Evolutionary conservation across 2,797 vertebrate species (phyloP).

Genomic region (Myoxocephalus aenaeus): DNA sequence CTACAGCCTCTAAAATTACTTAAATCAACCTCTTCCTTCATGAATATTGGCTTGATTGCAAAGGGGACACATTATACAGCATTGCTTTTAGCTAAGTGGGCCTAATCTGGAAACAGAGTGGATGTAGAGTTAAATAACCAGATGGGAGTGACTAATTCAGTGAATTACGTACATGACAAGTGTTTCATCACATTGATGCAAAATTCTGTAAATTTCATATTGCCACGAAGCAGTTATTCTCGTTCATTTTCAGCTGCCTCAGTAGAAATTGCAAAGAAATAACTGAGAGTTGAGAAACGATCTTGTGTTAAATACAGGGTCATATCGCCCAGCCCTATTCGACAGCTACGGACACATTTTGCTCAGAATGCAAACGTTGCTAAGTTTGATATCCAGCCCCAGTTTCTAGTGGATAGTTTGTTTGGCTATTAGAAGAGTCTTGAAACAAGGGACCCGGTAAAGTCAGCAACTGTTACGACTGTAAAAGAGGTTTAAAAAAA

Average conservation of each 20-base stretch:
- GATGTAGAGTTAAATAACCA: constrained; percentile 2
- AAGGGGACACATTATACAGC: not conserved
- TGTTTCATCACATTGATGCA: constrained; percentile 72
- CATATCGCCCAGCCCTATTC: not conserved
- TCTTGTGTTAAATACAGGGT: not conserved
- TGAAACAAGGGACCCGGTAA: not conserved
- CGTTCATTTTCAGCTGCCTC: constrained; percentile 14
- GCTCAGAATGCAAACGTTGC: not conserved
- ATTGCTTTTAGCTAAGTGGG: not conserved
- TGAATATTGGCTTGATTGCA: not conserved
- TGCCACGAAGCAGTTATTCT: constrained; percentile 17
- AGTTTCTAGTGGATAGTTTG: constrained; percentile 21
- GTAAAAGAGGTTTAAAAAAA: constrained; percentile 4
- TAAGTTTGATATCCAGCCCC: constrained; percentile 53
- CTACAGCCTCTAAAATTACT: not conserved
- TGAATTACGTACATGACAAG: constrained; percentile 48
- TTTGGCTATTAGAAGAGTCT: constrained; percentile 5
- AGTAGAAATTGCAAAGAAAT: not conserved
- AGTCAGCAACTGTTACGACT: constrained; percentile 16
- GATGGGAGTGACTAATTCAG: constrained; percentile 48
- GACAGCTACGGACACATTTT: not conserved
- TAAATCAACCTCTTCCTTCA: not conserved
- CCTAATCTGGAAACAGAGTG: not conserved
- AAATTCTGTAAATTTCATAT: constrained; percentile 40
- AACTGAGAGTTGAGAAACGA: not conserved